Conservation (phyloP, 2,113 vertebrate genomes). For the Heptranchias perlo region DNA sequence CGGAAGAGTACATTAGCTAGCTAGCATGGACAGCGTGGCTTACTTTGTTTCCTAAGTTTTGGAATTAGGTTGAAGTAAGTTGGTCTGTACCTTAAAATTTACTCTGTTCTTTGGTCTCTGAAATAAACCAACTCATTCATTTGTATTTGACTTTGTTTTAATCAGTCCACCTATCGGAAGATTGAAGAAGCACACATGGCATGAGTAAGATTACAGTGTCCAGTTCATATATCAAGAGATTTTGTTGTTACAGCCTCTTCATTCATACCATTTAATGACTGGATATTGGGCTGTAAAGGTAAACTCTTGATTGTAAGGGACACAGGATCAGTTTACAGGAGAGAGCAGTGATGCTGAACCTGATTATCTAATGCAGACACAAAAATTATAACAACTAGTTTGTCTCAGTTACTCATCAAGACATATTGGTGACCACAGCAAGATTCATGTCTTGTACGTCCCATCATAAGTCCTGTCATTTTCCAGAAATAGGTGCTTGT, state of each 20-base stretch:
- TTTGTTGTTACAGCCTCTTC: not conserved
- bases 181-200: not conserved
- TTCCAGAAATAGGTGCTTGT: not conserved
- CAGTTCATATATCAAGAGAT: not conserved
- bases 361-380: not conserved
- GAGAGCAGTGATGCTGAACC: no score
- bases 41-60: not conserved
- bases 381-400: not conserved
- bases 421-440: not conserved
- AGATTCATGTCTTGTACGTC: not conserved
- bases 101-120: not conserved
- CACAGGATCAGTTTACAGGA: not conserved
- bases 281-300: no score
- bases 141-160: not conserved
- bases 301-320: not conserved
- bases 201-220: not conserved
- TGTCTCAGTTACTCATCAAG: not conserved
- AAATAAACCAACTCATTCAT: not conserved
- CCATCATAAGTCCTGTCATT: not conserved
- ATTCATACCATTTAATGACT: no score
- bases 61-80: not conserved
- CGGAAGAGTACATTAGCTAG: not conserved
- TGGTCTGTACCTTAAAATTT: not conserved
- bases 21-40: not conserved
- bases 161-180: not conserved